phyloP scores from a whole-genome alignment of 2,113 vertebrate genomes.

The Myiagra hebetior region DNA sequence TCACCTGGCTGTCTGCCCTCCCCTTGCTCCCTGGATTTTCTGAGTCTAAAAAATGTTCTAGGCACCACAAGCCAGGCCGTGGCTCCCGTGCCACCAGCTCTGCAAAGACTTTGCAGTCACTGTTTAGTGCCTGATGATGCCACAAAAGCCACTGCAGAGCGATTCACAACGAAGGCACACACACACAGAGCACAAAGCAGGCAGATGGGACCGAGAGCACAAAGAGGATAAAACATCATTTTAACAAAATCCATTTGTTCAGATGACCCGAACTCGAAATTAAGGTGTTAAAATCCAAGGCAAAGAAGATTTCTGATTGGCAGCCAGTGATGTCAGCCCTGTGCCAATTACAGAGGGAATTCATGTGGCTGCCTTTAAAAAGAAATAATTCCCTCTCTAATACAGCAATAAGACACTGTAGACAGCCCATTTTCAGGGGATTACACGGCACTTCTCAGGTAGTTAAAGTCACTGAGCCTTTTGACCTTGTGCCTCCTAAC shows the following conservation, averaged over 20 bases:
- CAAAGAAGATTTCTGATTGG: neutral
- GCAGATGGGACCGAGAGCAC: neutral
- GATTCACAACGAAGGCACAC: neutral
- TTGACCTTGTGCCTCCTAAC: slow-evolving; percentile 36
- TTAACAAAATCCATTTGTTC: neutral
- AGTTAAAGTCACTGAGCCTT: slow-evolving; percentile 57
- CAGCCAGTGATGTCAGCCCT: slow-evolving; percentile 12
- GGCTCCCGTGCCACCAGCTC: neutral
- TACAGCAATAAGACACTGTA: slow-evolving; percentile 14
- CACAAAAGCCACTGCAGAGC: neutral
- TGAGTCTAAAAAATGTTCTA: neutral
- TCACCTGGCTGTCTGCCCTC: neutral
- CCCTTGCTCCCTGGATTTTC: neutral
- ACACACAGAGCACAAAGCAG: neutral
- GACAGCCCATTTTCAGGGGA: slow-evolving; percentile 53
- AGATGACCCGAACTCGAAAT: neutral
- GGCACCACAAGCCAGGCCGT: neutral
- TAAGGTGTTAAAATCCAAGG: neutral
- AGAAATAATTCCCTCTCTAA: slow-evolving; percentile 31
- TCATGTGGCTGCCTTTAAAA: neutral
- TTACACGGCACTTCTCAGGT: slow-evolving; percentile 46
- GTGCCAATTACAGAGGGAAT: slow-evolving; percentile 23
- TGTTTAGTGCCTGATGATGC: neutral
- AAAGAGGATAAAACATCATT: neutral
- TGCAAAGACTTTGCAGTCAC: neutral